A percentile compares a stretch with the other conserved stretches of the same genome.
phyloP scores from a whole-genome alignment of 2,888 invertebrate species.

The Torymus aiolomorphi region DNA sequence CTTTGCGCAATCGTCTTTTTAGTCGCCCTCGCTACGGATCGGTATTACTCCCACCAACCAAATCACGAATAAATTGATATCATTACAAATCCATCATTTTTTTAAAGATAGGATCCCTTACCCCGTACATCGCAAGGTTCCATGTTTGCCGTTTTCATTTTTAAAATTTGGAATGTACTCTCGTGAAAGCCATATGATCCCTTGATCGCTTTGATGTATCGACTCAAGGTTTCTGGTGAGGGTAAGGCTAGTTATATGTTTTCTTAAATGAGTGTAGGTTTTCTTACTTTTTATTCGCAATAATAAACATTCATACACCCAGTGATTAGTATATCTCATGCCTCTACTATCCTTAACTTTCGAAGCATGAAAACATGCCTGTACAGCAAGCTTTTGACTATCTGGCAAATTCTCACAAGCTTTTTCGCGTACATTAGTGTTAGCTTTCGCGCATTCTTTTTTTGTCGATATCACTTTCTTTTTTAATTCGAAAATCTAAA shows the following conservation, averaged over 20 bases:
- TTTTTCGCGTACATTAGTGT: neutral
- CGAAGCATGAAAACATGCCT: slow-evolving; percentile 13
- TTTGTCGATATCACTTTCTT: neutral
- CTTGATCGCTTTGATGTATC: neutral
- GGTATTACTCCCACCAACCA: no score
- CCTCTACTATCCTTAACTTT: neutral
- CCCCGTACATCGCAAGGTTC: neutral
- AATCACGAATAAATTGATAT: no score
- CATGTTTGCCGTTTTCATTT: neutral
- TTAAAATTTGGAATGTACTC: slow-evolving; percentile 6
- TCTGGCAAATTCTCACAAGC: neutral
- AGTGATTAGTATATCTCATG: slow-evolving; percentile 27
- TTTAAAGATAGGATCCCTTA: no score
- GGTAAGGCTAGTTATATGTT: neutral
- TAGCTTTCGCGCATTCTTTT: neutral
- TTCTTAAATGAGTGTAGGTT: slow-evolving; percentile 32
- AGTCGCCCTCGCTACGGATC: no score
- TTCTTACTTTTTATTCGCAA: no score
- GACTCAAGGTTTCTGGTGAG: neutral
- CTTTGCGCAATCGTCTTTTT: no score
- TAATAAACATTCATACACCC: slow-evolving; percentile 52
- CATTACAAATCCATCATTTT: no score
- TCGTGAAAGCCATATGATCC: neutral
- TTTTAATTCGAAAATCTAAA: neutral
- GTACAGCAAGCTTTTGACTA: slow-evolving; percentile 1